phyloP scores from a whole-genome alignment of 2,888 invertebrate genomes.

The Caenorhabditis doughertyi region DNA sequence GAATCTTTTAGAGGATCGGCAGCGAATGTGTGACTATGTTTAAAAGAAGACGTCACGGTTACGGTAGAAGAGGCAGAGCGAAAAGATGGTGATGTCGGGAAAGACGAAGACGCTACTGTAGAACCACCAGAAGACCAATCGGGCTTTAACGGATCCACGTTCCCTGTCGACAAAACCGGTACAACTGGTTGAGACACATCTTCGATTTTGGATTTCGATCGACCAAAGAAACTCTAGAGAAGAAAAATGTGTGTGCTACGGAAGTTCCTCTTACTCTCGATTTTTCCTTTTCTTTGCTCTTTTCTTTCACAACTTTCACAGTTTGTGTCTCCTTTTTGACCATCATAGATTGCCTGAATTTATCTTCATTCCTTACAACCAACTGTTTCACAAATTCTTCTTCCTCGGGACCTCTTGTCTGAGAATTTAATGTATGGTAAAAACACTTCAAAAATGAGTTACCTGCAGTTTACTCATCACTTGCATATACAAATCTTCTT shows the following conservation, averaged over 20 bases:
- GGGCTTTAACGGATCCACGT: conserved; percentile 35
- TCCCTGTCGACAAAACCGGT: not conserved
- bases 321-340: conserved; percentile 39
- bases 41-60: conserved; percentile 14
- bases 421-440: not conserved
- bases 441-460: not conserved
- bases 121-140: conserved; percentile 34
- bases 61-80: conserved; percentile 30
- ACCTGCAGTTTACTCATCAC: conserved; percentile 49
- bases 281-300: conserved; percentile 25
- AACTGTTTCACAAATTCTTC: conserved; percentile 34
- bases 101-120: not conserved
- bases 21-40: conserved; percentile 36
- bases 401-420: conserved; percentile 35
- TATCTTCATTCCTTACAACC: conserved; percentile 31
- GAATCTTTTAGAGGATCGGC: conserved; percentile 14
- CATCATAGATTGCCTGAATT: conserved; percentile 46
- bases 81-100: not conserved
- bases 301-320: conserved; percentile 41
- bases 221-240: conserved; percentile 15
- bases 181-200: conserved; percentile 19
- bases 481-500: conserved; percentile 43
- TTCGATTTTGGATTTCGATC: conserved; percentile 45
- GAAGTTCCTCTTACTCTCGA: not conserved
- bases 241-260: not conserved